Base-by-base conservation (phyloP, 2,797 vertebrate genomes). In the Acipenser oxyrinchus region DNA sequence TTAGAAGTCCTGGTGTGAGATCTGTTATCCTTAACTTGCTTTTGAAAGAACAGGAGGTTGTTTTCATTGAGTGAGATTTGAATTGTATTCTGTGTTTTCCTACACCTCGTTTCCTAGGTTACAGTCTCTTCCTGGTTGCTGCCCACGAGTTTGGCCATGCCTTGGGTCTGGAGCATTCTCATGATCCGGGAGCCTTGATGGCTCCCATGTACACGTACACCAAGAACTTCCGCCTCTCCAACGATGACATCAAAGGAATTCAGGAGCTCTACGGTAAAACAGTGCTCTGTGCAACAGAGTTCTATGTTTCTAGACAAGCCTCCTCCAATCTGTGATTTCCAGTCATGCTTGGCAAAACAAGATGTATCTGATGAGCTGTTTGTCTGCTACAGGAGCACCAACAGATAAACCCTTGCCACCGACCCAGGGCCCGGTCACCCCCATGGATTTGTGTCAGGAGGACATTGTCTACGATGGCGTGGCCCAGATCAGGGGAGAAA, bases 111-210 rank as follows among this genome's bases (percentile, higher is more conserved):
- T 23, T 48, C 69, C 59, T 77, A 99, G 97, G 97, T 51, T 99
- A 99, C 83, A 99, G 97, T 80, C 85, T 99, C 69, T 99, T 99
- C 86, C 78, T 97, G 71, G 97, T 99, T 76, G 97, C 97, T n/a
- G 96, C 97, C 70, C 97, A 99, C 67, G 97, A 99, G 70, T 99
- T 99, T 74, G 97, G 97, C 68, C 97, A 99, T 6, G 97, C 97
- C 0, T 89, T 99, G 81, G 97, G 97, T 52, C 77, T 99, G 73
- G 97, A 99, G 76, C 97, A 99, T 78, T 99, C 97, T 0, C 87
- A 98, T 77, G 96, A 99, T 73, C 92, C 94, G 0, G 95, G 94
- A 7, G 95, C 97, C 49, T 77, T 99, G 64, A 99, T 99, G 97
- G 94, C 94, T 3, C 97, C 97, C 0, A 89, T 96, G 75, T 99